Conservation (phyloP, 1,140 invertebrate species). For the Oryzaephilus surinamensis region DNA sequence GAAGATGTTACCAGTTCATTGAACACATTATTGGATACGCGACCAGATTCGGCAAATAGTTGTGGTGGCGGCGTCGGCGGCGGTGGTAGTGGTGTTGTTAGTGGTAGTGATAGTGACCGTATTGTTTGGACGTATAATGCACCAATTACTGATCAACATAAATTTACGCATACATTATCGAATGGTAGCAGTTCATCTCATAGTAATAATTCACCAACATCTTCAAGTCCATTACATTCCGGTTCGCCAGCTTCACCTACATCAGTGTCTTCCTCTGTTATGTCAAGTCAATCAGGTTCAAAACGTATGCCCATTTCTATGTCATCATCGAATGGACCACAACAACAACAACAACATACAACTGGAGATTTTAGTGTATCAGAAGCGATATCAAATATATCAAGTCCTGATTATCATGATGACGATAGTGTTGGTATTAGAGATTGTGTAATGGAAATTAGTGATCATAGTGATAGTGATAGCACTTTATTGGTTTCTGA, state of each 20-base stretch:
- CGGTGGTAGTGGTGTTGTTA: neutral
- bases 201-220: constrained; percentile 49
- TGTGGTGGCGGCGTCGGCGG: constrained; percentile 5
- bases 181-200: constrained; percentile 48
- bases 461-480: constrained; percentile 77
- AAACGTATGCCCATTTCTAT: constrained; percentile 24
- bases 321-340: constrained; percentile 3
- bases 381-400: constrained; percentile 76
- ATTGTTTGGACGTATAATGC: constrained; percentile 90
- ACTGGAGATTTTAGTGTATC: constrained; percentile 57
- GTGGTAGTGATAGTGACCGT: constrained; percentile 41
- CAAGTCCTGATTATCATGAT: constrained; percentile 77
- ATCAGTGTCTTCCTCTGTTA: constrained; percentile 74
- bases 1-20: constrained; percentile 87
- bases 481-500: constrained; percentile 65
- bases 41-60: constrained; percentile 43
- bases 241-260: constrained; percentile 71
- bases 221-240: constrained; percentile 44
- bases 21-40: constrained; percentile 78
- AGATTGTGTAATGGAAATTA: constrained; percentile 69
- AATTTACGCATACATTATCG: constrained; percentile 40
- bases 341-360: constrained; percentile 11
- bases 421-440: constrained; percentile 55
- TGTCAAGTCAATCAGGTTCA: constrained; percentile 52
- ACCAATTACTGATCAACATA: constrained; percentile 43